These are phyloP conservation scores for Epinotia nisella DNA, from an alignment of 2,888 invertebrate species.

Conservation along the genomic window DNA sequence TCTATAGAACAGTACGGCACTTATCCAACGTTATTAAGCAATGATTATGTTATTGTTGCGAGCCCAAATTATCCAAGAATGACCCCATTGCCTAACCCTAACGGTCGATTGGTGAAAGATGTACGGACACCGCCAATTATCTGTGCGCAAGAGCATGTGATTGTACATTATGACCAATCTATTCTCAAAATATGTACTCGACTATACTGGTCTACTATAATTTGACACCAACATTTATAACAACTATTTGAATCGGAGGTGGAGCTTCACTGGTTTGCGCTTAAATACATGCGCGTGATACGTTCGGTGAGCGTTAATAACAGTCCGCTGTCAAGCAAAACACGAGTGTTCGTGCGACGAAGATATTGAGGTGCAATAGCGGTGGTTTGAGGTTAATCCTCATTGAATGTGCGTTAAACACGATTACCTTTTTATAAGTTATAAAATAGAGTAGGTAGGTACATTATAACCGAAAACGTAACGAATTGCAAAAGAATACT, in stretches of 20 bases:
- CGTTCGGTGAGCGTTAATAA: neutral
- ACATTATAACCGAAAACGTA: neutral
- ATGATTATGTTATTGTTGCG: slow-evolving; percentile 30
- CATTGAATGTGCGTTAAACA: slow-evolving; percentile 10
- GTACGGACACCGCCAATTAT: slow-evolving; percentile 28
- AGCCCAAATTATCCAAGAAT: slow-evolving; percentile 32
- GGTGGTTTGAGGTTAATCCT: slow-evolving; percentile 18
- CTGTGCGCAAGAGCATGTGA: slow-evolving; percentile 21
- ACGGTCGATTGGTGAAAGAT: slow-evolving; percentile 24
- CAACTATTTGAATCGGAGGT: neutral
- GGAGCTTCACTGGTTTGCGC: neutral
- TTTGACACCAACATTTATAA: too few species aligned
- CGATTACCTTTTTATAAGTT: neutral
- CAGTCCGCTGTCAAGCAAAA: neutral
- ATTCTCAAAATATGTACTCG: slow-evolving; percentile 4
- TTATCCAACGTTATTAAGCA: slow-evolving; percentile 22
- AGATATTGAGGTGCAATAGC: slow-evolving; percentile 21
- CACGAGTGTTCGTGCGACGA: slow-evolving; percentile 7
- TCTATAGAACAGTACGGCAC: neutral
- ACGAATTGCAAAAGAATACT: neutral
- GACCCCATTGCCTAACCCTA: slow-evolving; percentile 29
- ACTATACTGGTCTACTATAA: neutral
- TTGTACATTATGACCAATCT: slow-evolving; percentile 22
- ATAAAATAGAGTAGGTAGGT: neutral
- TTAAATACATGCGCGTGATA: neutral